Evolutionary conservation across 1,140 invertebrate species (phyloP).

Genomic region (Sinonovacula constricta): DNA sequence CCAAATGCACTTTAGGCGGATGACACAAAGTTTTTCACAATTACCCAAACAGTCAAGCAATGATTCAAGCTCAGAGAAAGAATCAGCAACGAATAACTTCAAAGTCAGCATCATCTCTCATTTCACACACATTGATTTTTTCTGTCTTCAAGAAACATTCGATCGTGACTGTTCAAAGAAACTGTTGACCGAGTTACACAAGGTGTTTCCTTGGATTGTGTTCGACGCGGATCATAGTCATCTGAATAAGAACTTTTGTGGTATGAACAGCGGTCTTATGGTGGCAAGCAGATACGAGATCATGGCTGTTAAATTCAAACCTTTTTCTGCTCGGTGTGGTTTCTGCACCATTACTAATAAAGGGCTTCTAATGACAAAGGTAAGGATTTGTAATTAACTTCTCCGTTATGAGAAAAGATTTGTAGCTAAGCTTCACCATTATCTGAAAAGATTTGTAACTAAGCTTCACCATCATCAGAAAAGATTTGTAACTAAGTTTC

Average conservation of each 20-base stretch:
- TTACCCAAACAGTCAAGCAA: not conserved
- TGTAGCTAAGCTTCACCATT: no score
- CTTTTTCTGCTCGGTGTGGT: constrained; percentile 61
- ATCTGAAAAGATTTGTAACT: no score
- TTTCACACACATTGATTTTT: constrained; percentile 67
- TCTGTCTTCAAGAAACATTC: constrained; percentile 71
- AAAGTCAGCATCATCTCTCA: constrained; percentile 55
- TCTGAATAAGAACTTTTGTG: constrained; percentile 57
- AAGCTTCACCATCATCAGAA: no score
- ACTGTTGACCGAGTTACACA: constrained; percentile 66
- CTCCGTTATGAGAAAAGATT: no score
- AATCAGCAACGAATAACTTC: not conserved
- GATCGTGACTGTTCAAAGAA: constrained; percentile 59
- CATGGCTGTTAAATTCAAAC: constrained; percentile 71
- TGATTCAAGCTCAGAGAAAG: not conserved
- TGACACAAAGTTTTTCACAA: not conserved
- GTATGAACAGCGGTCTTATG: constrained; percentile 76
- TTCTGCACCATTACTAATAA: constrained; percentile 69
- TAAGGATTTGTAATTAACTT: no score
- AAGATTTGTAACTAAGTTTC: no score
- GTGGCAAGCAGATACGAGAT: constrained; percentile 77
- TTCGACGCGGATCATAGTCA: constrained; percentile 66
- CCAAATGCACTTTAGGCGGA: constrained; percentile 50
- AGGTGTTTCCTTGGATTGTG: constrained; percentile 70
- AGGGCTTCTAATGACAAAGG: constrained; percentile 77